phyloP scores from a whole-genome alignment of 1,140 invertebrate species.

The Mamestra configurata region DNA sequence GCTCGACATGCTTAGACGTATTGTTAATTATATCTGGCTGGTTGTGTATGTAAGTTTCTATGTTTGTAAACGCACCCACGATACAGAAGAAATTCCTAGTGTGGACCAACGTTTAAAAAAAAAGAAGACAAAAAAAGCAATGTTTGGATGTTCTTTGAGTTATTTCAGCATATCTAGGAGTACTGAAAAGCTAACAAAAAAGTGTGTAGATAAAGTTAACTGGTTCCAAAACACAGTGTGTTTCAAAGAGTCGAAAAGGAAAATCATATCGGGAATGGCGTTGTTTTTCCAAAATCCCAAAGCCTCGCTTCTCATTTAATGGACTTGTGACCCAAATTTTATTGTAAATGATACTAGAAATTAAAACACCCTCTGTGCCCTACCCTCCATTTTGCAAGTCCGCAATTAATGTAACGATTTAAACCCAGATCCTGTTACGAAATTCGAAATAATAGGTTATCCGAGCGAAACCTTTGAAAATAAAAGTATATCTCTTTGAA shows the following conservation, averaged over 20 bases:
- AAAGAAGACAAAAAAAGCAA: no score
- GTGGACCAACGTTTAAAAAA: no score
- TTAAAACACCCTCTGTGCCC: slow-evolving; percentile 2
- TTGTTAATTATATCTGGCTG: no score
- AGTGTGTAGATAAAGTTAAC: no score
- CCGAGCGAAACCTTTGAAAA: neutral
- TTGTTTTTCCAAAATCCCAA: neutral
- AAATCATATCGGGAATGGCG: neutral
- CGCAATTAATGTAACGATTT: slow-evolving; percentile 34
- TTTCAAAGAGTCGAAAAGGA: neutral
- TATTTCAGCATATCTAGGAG: no score
- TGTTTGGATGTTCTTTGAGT: no score
- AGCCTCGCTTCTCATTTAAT: slow-evolving; percentile 12
- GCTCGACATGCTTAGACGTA: no score
- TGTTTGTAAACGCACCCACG: no score
- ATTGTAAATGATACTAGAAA: slow-evolving; percentile 33
- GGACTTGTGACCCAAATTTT: slow-evolving; percentile 18
- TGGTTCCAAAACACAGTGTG: neutral
- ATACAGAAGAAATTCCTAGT: no score
- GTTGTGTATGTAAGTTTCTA: no score
- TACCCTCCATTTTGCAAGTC: neutral
- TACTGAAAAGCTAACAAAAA: no score
- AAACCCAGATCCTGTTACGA: slow-evolving; percentile 3
- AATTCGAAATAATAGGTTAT: neutral
- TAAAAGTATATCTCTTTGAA: neutral